Evolutionary conservation across 2,113 vertebrate species (phyloP).

Genomic region (Rallus limicola): DNA sequence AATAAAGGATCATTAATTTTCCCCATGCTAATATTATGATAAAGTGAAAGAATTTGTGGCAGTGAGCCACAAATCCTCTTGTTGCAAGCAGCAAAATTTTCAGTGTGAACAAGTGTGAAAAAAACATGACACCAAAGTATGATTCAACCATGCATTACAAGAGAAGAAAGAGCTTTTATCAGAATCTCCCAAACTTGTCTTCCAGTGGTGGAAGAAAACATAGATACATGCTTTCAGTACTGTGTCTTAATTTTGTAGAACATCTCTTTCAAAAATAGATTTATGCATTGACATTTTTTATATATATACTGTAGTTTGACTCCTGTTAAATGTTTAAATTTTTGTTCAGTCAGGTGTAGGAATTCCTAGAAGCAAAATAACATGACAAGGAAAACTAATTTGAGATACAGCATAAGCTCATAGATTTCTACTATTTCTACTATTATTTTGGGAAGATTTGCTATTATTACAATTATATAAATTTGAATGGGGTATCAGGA

Average conservation of each 20-base stretch:
- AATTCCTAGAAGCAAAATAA: neutral
- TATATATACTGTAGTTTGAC: neutral
- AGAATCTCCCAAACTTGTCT: neutral
- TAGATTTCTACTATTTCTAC: neutral
- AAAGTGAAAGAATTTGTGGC: slow-evolving; percentile 34
- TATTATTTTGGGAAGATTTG: neutral
- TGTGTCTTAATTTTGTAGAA: neutral
- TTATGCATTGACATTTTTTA: neutral
- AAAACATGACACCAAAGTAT: neutral
- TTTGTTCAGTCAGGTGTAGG: neutral
- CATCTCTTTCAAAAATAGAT: neutral
- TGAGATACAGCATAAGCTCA: neutral
- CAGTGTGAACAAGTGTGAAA: neutral
- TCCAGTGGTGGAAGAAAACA: neutral
- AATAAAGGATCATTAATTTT: slow-evolving; percentile 38
- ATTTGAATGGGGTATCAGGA: neutral
- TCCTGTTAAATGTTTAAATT: neutral
- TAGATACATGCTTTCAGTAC: neutral
- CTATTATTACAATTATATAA: neutral
- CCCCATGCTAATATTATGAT: neutral
- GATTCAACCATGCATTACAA: neutral
- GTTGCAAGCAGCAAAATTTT: neutral
- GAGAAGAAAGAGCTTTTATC: neutral
- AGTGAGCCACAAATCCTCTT: neutral
- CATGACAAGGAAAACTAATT: neutral